Conservation (phyloP, 2,797 vertebrate species). For the Clarias platycephalus region DNA sequence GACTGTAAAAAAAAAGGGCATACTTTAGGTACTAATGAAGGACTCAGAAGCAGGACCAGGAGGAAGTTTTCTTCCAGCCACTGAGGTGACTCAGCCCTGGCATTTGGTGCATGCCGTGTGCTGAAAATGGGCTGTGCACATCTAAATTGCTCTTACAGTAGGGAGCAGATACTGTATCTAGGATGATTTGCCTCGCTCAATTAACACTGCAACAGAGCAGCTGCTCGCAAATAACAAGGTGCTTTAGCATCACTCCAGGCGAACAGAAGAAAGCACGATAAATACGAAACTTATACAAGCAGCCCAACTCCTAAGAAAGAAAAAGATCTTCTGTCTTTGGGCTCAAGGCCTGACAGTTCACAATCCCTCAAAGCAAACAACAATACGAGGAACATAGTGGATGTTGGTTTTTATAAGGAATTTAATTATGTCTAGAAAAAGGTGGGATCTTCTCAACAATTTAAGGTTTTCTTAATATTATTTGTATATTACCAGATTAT, state of each 20-base stretch:
- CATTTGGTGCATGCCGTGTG: conserved; percentile 62
- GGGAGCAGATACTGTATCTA: conserved; percentile 70
- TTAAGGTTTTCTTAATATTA: background rate
- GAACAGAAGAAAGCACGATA: conserved; percentile 63
- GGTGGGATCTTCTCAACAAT: background rate
- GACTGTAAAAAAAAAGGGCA: background rate
- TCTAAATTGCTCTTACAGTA: conserved; percentile 54
- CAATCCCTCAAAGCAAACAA: conserved; percentile 7
- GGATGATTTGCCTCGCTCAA: conserved; percentile 74
- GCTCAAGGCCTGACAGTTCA: conserved; percentile 18
- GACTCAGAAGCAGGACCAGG: conserved; percentile 53
- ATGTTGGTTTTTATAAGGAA: background rate
- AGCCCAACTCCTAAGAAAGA: conserved; percentile 15
- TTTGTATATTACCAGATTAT: background rate
- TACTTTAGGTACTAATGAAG: conserved; percentile 63
- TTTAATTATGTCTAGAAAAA: background rate
- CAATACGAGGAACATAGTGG: background rate
- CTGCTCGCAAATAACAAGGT: conserved; percentile 69
- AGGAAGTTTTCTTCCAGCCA: conserved; percentile 43
- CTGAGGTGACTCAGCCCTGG: conserved; percentile 62
- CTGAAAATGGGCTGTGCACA: conserved; percentile 44
- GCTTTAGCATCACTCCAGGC: conserved; percentile 61
- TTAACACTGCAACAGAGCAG: conserved; percentile 76
- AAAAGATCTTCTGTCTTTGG: conserved; percentile 21
- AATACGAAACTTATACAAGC: conserved; percentile 53